Percentiles rank a stretch among this genome's conserved stretches.
Conservation (phyloP, 2,113 vertebrate genomes). For the Pica pica region DNA sequence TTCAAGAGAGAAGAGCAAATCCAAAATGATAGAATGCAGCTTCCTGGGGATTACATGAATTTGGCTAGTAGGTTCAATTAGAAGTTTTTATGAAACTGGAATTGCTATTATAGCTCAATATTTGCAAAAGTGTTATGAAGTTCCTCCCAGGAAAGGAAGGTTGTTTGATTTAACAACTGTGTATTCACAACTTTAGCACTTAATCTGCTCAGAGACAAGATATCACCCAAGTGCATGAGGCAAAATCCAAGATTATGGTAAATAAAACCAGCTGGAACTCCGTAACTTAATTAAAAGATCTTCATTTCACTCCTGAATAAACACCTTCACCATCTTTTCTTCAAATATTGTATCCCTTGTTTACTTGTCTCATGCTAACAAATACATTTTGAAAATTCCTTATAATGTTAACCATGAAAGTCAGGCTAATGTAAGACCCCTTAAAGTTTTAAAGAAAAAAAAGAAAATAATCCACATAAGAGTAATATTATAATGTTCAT, state of each 20-base stretch:
- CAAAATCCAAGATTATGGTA: neutral
- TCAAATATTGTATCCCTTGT: neutral
- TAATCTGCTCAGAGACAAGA: neutral
- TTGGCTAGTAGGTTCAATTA: neutral
- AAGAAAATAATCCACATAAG: neutral
- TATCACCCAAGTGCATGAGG: neutral
- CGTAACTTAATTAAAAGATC: neutral
- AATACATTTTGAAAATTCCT: neutral
- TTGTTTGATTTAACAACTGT: neutral
- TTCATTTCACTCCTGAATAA: neutral
- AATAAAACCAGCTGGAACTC: neutral
- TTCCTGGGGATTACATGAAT: neutral
- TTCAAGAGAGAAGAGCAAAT: neutral
- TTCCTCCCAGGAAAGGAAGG: neutral
- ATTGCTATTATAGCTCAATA: neutral
- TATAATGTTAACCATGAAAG: neutral
- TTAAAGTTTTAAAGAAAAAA: neutral
- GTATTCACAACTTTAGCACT: neutral
- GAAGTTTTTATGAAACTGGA: neutral
- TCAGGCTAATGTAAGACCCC: neutral
- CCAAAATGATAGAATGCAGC: neutral
- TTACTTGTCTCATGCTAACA: neutral
- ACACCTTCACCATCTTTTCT: neutral
- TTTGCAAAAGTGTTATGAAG: neutral
- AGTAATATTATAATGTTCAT: neutral